Evolutionary conservation across 92 coral and sea anemone genomes (phyloP).

Genomic region (Umimayanthus chanpuru): DNA sequence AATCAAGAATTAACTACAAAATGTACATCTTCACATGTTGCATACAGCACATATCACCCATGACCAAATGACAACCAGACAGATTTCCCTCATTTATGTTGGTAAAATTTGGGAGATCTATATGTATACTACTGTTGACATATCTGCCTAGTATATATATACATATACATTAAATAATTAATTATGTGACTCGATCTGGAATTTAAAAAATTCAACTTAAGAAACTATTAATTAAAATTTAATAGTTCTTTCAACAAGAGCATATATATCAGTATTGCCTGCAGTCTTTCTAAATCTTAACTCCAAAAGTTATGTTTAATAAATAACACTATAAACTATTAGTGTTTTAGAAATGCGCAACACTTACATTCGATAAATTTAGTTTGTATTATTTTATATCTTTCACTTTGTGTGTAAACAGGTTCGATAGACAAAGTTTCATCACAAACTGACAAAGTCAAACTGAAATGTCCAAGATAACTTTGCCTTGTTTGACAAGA

Average conservation of each 20-base stretch:
- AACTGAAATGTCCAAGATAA: not conserved
- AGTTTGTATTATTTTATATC: not conserved
- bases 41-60: too few relatives aligned
- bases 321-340: not conserved
- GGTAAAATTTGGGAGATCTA: too few relatives aligned
- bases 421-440: too few relatives aligned
- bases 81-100: not conserved
- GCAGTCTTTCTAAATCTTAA: not conserved
- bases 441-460: too few relatives aligned
- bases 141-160: not conserved
- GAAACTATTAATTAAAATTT: too few relatives aligned
- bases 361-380: not conserved
- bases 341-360: too few relatives aligned
- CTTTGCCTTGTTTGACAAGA: not conserved
- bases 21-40: too few relatives aligned
- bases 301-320: too few relatives aligned
- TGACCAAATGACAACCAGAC: too few relatives aligned
- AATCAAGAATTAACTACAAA: too few relatives aligned
- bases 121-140: too few relatives aligned
- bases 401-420: not conserved
- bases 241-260: not conserved
- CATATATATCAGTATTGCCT: not conserved
- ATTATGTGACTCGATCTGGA: not conserved
- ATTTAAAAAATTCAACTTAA: not conserved
- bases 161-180: too few relatives aligned